Evolutionary conservation across 2,888 invertebrate species (phyloP).

Genomic region (Mystacides longicornis): DNA sequence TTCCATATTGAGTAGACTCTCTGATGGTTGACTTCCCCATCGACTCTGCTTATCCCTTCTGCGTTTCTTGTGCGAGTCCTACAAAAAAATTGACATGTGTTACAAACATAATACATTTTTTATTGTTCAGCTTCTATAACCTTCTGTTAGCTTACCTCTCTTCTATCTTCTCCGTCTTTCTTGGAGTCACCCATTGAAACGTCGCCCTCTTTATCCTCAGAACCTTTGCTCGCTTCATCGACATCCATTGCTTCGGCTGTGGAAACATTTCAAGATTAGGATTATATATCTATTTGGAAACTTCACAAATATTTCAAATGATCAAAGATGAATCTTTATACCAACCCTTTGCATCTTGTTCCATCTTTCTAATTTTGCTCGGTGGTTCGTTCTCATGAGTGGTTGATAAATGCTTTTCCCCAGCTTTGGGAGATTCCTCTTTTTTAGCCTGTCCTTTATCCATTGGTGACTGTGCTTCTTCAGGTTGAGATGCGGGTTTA

Average conservation of each 20-base stretch:
- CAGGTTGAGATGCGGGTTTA: constrained; percentile 8
- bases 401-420: constrained; percentile 1
- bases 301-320: too few relatives aligned
- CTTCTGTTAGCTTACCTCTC: not conserved
- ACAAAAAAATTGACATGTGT: not conserved
- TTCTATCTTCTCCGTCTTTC: constrained; percentile 10
- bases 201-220: constrained; percentile 7
- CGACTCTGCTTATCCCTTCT: constrained; percentile 42
- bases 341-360: not conserved
- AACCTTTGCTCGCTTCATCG: constrained; percentile 16
- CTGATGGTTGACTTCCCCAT: constrained; percentile 41
- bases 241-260: constrained; percentile 29
- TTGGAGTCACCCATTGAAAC: constrained; percentile 5
- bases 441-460: not conserved
- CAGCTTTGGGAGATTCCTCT: not conserved
- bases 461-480: not conserved
- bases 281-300: too few relatives aligned
- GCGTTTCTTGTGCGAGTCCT: constrained; percentile 8
- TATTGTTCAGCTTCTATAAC: too few relatives aligned
- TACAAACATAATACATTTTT: too few relatives aligned
- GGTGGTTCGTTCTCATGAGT: constrained; percentile 7
- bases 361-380: constrained; percentile 9
- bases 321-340: not conserved
- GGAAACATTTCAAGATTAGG: not conserved
- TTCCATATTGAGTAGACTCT: constrained; percentile 35